Base-by-base conservation (phyloP, 2,797 vertebrate species). In the Anabacerthia variegaticeps region DNA sequence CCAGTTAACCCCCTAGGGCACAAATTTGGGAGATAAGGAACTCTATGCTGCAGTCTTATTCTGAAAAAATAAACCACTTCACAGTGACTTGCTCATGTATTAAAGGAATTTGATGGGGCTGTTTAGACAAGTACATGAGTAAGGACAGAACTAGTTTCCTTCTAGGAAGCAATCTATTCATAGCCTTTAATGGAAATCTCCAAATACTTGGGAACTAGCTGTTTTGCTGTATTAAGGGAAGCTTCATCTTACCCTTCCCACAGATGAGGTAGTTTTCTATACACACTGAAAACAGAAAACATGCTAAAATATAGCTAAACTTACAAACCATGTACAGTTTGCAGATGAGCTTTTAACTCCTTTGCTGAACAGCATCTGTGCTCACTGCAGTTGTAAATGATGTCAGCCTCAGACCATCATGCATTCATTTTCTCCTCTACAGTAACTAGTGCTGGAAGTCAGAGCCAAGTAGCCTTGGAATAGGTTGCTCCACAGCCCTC, bases 111-210 rank as follows among this genome's bases (percentile, higher is more conserved):
- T 63, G 28, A 58, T 56, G 48, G 65, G 61, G 82, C 61, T 69
- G 34, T 61, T 88, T 34, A 75, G 83, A 94, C 46, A 85, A 92
- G 51, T 12, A 23, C 67, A 62, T 19, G 43, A 87, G 34, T 36
- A 86, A 88, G 66, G 69, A 61, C 61, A 92, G 80, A 73, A 80
- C 56, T 28, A 28, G 69, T 16, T 81, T 81, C 66, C 54, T 77
- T 68, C 72, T 59, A 92, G 66, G 67, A 94, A 94, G 36, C 14
- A 68, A 79, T n/a, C 36, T 49, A 37, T 20, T 86, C 58, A 58
- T 32, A 78, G 63, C 67, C 75, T 96, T 92, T 90, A 88, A 90
- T 44, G 63, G 81, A 78, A 77, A 82, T 63, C 80, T 80, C 48
- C 24, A 66, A 85, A 85, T 51, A 74, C 63, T 77, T 24, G 12